Conservation (phyloP, 1,140 invertebrate genomes). For the Drosophila pallidifrons region DNA sequence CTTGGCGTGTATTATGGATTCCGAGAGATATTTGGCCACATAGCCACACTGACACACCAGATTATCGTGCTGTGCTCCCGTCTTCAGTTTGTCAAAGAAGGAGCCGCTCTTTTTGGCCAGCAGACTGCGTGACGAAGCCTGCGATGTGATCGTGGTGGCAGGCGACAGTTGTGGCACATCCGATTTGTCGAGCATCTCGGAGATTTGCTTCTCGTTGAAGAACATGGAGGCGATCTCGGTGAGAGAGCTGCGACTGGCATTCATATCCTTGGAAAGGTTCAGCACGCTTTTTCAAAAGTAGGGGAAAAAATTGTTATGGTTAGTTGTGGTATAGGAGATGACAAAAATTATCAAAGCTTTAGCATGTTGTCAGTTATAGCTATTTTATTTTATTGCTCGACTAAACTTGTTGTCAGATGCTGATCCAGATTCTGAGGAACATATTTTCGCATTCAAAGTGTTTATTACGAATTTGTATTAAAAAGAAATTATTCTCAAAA, state of each 20-base stretch:
- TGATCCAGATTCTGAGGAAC: too few relatives aligned
- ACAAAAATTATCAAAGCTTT: neutral
- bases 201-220: constrained; percentile 80
- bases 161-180: constrained; percentile 84
- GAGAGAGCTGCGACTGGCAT: constrained; percentile 72
- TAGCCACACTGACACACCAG: constrained; percentile 91
- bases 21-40: constrained; percentile 93
- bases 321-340: neutral
- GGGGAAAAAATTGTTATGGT: neutral
- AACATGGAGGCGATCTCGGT: constrained; percentile 82
- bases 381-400: too few relatives aligned
- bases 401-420: too few relatives aligned
- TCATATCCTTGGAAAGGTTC: constrained; percentile 76
- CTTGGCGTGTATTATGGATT: constrained; percentile 91
- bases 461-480: too few relatives aligned
- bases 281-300: constrained; percentile 48
- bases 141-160: constrained; percentile 77
- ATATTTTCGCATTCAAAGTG: too few relatives aligned
- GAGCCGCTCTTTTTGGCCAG: constrained; percentile 89
- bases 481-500: too few relatives aligned
- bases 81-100: constrained; percentile 93
- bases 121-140: constrained; percentile 76
- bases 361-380: too few relatives aligned
- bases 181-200: constrained; percentile 79
- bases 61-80: constrained; percentile 87